Percentiles rank a stretch among this genome's conserved stretches.
phyloP scores from a whole-genome alignment of 2,797 vertebrate species.

The Micromesistius poutassou region DNA sequence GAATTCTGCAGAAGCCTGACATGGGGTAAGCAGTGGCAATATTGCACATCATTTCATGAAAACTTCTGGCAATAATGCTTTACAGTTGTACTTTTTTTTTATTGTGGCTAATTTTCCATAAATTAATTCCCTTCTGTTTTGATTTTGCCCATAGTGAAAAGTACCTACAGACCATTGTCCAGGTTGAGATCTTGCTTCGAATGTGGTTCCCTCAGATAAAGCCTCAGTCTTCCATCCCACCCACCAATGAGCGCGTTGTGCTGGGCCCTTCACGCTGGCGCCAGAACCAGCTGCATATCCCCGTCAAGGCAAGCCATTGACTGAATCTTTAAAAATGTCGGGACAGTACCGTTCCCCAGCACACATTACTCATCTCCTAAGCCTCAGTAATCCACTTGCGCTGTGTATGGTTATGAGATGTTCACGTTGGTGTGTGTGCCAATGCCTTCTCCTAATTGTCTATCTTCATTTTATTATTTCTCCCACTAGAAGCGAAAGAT shows the following conservation, averaged over 20 bases:
- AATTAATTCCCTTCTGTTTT: not conserved
- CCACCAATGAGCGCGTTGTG: slow-evolving; percentile 29
- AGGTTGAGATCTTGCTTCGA: slow-evolving; percentile 89
- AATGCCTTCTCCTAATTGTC: not conserved
- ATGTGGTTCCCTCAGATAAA: slow-evolving; percentile 82
- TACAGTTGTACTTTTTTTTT: not conserved
- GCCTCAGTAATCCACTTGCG: not conserved
- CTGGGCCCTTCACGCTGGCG: slow-evolving; percentile 47
- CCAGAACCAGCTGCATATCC: slow-evolving; percentile 59
- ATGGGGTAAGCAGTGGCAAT: slow-evolving; percentile 78
- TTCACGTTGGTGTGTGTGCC: slow-evolving; percentile 16
- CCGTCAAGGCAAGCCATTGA: slow-evolving; percentile 53
- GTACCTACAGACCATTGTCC: slow-evolving; percentile 81
- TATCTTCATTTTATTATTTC: not conserved
- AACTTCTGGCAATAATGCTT: not conserved
- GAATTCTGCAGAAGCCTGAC: slow-evolving; percentile 84
- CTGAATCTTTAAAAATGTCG: slow-evolving; percentile 1
- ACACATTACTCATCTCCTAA: not conserved
- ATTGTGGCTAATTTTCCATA: not conserved
- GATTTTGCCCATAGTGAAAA: slow-evolving; percentile 70
- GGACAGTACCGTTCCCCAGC: not conserved
- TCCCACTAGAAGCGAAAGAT: slow-evolving; percentile 69
- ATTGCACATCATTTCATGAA: not conserved
- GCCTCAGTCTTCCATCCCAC: slow-evolving; percentile 8
- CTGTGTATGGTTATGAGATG: slow-evolving; percentile 4